phyloP scores from a whole-genome alignment of 2,888 invertebrate species.

The Melanostoma scalare region DNA sequence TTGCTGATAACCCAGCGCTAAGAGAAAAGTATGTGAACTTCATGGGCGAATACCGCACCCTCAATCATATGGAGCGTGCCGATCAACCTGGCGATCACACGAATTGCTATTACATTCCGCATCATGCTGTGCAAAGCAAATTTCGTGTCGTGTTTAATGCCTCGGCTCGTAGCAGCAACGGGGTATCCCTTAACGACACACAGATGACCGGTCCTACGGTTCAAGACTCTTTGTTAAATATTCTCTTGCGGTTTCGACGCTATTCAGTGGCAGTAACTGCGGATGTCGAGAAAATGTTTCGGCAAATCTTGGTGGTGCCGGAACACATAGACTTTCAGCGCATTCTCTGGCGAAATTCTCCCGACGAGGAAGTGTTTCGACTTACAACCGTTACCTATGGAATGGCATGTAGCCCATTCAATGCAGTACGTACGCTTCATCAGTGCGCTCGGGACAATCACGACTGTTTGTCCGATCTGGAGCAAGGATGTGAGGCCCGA shows the following conservation, averaged over 20 bases:
- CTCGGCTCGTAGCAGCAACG: slow-evolving; percentile 27
- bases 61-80: slow-evolving; percentile 43
- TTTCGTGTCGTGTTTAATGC: slow-evolving; percentile 55
- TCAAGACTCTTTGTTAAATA: slow-evolving; percentile 45
- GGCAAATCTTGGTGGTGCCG: slow-evolving; percentile 25
- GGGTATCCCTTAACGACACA: background rate
- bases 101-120: slow-evolving; percentile 36
- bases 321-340: slow-evolving; percentile 20
- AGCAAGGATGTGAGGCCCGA: slow-evolving; percentile 23
- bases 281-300: slow-evolving; percentile 3
- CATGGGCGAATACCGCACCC: slow-evolving; percentile 36
- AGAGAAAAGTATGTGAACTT: slow-evolving; percentile 19
- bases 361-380: background rate
- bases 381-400: background rate
- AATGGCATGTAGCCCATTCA: too few relatives aligned
- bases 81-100: background rate
- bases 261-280: slow-evolving; percentile 8
- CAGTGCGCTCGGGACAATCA: background rate
- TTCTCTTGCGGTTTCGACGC: slow-evolving; percentile 41
- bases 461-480: background rate
- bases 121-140: slow-evolving; percentile 47
- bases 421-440: too few relatives aligned
- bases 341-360: slow-evolving; percentile 32
- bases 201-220: background rate
- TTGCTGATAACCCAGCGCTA: background rate